A percentile compares a stretch with the other conserved stretches of the same genome.
These are phyloP conservation scores for Subacronicta megacephala DNA, from an alignment of 2,888 invertebrate genomes.

Conservation along the genomic window DNA sequence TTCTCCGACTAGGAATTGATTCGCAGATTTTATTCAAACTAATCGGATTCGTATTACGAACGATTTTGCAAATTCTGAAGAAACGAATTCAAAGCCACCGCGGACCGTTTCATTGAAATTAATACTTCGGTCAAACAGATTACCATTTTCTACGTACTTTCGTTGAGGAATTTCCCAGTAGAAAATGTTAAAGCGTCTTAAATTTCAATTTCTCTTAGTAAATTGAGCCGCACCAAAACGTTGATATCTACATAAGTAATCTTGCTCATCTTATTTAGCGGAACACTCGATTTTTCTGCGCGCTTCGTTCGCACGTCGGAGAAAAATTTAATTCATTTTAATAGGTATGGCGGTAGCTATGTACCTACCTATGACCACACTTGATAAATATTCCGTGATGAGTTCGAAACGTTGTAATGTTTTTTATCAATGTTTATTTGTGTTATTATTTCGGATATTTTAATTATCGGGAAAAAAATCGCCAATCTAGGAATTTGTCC, in stretches of 20 bases:
- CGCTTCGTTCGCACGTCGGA: conserved; percentile 11
- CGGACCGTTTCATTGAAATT: conserved; percentile 68
- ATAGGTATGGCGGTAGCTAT: neutral
- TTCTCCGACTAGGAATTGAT: conserved; percentile 66
- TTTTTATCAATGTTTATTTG: too few relatives aligned
- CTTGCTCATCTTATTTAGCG: conserved; percentile 38
- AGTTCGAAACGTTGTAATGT: conserved; percentile 5
- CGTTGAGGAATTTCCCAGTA: conserved; percentile 32
- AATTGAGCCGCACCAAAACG: conserved; percentile 41
- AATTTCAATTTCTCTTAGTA: conserved; percentile 53
- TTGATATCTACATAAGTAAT: conserved; percentile 50
- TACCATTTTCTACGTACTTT: conserved; percentile 59
- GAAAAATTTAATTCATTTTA: conserved; percentile 28
- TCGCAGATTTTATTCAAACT: conserved; percentile 72
- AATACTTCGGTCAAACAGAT: conserved; percentile 71
- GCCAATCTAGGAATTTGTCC: too few relatives aligned
- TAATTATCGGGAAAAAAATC: too few relatives aligned
- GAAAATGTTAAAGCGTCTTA: conserved; percentile 48
- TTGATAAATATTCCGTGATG: neutral
- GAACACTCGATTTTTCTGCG: conserved; percentile 32
- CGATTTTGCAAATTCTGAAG: conserved; percentile 71
- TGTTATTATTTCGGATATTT: too few relatives aligned
- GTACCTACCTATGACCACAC: neutral
- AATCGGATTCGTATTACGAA: conserved; percentile 74
- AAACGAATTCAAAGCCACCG: conserved; percentile 65